Conservation (phyloP, 2,113 vertebrate species). For the Pedetes capensis region DNA sequence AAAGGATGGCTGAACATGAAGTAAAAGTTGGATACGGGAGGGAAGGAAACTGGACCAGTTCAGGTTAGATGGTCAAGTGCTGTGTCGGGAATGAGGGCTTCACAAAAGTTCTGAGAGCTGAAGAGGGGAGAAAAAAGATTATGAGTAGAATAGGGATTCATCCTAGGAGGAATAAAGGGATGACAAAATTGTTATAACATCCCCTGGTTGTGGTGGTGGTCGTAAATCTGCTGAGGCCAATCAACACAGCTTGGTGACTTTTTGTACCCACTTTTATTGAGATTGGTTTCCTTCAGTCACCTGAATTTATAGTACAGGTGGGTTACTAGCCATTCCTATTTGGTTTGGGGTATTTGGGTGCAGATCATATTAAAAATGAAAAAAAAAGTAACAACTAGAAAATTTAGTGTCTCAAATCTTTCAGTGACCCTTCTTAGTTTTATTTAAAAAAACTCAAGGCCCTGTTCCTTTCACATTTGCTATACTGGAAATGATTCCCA, state of each 20-base stretch:
- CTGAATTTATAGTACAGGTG: background rate
- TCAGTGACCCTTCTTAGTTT: background rate
- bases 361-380: background rate
- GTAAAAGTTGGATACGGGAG: background rate
- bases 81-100: background rate
- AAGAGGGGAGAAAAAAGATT: background rate
- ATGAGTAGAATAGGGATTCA: background rate
- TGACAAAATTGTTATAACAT: background rate
- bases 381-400: background rate
- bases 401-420: background rate
- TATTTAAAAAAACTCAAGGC: background rate
- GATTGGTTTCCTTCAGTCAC: background rate
- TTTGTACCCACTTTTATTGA: background rate
- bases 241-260: background rate
- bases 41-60: background rate
- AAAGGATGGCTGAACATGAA: background rate
- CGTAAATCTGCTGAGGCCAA: background rate
- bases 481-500: constrained; percentile 51
- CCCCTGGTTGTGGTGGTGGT: background rate
- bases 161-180: background rate
- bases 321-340: background rate
- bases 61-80: background rate
- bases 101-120: background rate
- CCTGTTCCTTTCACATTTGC: constrained; percentile 1
- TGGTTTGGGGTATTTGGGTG: background rate